A percentile compares a stretch with the other conserved stretches of the same genome.
These are phyloP conservation scores for Ibidorhyncha struthersii DNA, from an alignment of 2,113 vertebrate species.

Conservation along the genomic window DNA sequence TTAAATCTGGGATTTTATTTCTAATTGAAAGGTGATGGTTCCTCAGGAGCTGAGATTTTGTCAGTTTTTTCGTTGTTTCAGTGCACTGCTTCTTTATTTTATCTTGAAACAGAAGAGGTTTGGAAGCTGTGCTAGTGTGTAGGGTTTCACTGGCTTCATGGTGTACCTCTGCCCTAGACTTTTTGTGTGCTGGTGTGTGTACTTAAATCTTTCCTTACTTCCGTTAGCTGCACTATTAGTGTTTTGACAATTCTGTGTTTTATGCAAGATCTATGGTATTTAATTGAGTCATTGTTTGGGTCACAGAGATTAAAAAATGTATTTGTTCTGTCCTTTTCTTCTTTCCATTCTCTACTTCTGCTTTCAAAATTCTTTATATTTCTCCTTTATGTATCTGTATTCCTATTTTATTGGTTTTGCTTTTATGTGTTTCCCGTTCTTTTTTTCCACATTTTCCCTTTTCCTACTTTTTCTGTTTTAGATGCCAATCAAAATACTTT, in stretches of 20 bases:
- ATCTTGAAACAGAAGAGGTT: not conserved
- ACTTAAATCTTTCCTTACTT: not conserved
- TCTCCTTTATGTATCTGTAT: not conserved
- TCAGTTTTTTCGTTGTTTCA: not conserved
- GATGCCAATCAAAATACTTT: not conserved
- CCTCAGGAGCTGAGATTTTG: not conserved
- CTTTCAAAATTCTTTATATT: not conserved
- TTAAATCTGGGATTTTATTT: not conserved
- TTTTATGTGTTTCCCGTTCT: not conserved
- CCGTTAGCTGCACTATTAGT: not conserved
- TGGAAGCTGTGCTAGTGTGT: not conserved
- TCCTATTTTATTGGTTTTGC: rapidly evolving
- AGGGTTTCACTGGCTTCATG: not conserved
- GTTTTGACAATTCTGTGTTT: not conserved
- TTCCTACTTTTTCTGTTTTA: not conserved
- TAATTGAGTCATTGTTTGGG: not conserved
- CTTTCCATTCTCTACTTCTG: not conserved
- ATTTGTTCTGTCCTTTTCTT: not conserved
- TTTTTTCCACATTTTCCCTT: not conserved
- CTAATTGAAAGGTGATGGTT: not conserved
- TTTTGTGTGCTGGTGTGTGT: not conserved
- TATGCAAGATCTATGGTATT: not conserved
- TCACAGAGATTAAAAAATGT: not conserved
- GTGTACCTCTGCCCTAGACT: not conserved
- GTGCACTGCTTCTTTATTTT: not conserved